Percentiles rank a stretch among this genome's conserved stretches.
These are phyloP conservation scores for Psephotus haematonotus DNA, from an alignment of 2,113 vertebrate genomes.

Conservation along the genomic window DNA sequence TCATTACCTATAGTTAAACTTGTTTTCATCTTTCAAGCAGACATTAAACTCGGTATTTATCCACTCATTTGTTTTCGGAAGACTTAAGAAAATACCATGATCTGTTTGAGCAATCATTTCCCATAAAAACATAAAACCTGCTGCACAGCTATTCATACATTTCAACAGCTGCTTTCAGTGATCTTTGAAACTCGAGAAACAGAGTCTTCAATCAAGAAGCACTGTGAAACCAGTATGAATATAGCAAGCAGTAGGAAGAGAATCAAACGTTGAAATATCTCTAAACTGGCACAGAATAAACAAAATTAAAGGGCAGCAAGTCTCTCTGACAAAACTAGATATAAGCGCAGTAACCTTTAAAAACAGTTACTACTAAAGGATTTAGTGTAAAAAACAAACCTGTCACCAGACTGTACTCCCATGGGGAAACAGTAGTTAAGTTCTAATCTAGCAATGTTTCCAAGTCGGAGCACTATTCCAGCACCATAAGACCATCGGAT, in stretches of 20 bases:
- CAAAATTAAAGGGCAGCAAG: background rate
- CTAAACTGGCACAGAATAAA: background rate
- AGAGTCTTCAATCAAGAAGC: background rate
- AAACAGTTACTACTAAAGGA: background rate
- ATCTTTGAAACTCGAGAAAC: background rate
- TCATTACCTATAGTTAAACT: background rate
- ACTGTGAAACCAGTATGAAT: background rate
- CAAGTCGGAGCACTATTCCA: constrained; percentile 88
- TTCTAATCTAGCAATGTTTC: constrained; percentile 94
- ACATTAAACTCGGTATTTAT: background rate
- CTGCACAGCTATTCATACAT: background rate
- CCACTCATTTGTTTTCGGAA: background rate
- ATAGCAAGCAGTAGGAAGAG: background rate
- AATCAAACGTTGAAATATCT: background rate
- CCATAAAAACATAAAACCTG: background rate
- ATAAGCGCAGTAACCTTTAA: background rate
- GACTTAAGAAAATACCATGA: background rate
- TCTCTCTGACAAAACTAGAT: background rate
- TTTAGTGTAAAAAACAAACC: constrained; percentile 63
- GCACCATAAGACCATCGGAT: constrained; percentile 96
- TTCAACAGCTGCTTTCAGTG: background rate
- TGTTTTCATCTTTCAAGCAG: background rate
- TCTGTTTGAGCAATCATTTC: background rate
- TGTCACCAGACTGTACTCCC: constrained; percentile 93
- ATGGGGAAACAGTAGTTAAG: constrained; percentile 97